Base-by-base conservation (phyloP, 2,113 vertebrate species). In the Larimichthys polyactis region DNA sequence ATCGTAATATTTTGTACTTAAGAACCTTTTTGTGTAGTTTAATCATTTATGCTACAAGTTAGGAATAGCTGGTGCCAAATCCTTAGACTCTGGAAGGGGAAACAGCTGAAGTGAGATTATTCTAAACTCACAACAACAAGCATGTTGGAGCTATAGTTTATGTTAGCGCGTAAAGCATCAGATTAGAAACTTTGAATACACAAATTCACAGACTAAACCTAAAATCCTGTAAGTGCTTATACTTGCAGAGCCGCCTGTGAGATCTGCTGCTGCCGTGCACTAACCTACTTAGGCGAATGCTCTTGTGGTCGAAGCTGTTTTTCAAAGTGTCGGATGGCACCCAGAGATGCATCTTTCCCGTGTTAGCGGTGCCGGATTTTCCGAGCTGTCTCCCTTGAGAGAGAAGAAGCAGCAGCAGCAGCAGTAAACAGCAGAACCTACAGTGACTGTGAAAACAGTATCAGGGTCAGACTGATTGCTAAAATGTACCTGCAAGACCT, bases 281-380 rank as follows among this genome's bases (percentile, higher is more conserved):
- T 62, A 78, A 71, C 77, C 77, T 67, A 52, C 65, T 80, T 69
- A 69, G 76, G 17, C 11, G 36, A 77, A 43, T 0, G 66, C 65
- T 57, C 74, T 11, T 55, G 68, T 46, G 60, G 29, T 60, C 0
- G 69, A 24, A 87, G 64, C 65, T 88, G 78, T 73, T 80, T 71
- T 72, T 66, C 19, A 44, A 44, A 71, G 76, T 36, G 40, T 68
- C 32, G 36, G 17, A 15, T 54, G 52, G 60, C 67, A 12, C 78
- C 81, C 57, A 32, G 73, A 71, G 78, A 54, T 43, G 66, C 79
- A 19, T 67, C 63, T 67, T 66, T 75, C 75, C 75, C 77, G 63
- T 70, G 44, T 72, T 57, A 79, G 44, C 5, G 7, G 74, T 68
- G 67, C 67, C 69, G 59, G 60, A 79, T 80, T 83, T 85, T 86